These are phyloP conservation scores for Ostrea denselamellosa DNA, from an alignment of 1,140 invertebrate genomes.

Conservation along the genomic window DNA sequence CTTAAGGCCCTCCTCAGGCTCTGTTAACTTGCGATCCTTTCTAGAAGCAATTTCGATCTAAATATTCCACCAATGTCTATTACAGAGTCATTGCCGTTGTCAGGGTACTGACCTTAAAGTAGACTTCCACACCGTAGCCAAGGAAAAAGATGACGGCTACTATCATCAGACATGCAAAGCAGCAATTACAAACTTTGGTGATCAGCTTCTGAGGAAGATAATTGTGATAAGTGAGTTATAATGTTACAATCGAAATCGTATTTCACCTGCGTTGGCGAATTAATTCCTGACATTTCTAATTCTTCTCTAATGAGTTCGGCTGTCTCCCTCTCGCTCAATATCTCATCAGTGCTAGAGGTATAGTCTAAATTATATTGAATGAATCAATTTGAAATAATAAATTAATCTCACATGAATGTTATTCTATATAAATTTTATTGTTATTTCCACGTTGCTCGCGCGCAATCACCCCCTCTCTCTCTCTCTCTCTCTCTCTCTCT, in stretches of 20 bases:
- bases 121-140: constrained; percentile 96
- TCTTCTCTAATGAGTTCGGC: neutral
- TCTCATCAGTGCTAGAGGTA: too few relatives aligned
- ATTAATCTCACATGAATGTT: too few relatives aligned
- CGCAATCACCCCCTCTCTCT: too few relatives aligned
- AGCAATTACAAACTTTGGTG: constrained; percentile 92
- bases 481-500: constrained; percentile 8
- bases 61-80: too few relatives aligned
- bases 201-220: constrained; percentile 83
- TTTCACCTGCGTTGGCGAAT: neutral
- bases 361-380: too few relatives aligned
- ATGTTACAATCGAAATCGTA: neutral
- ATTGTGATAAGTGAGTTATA: neutral
- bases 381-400: too few relatives aligned
- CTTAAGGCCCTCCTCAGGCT: too few relatives aligned
- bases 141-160: constrained; percentile 95
- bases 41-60: too few relatives aligned
- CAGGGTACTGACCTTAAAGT: constrained; percentile 88
- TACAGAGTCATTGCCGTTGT: too few relatives aligned
- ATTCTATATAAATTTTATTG: too few relatives aligned
- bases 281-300: neutral
- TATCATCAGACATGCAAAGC: constrained; percentile 93
- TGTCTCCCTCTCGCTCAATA: neutral
- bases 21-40: too few relatives aligned
- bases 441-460: neutral